Conservation (phyloP, 2,113 vertebrate species). For the Corythornis vintsioides region DNA sequence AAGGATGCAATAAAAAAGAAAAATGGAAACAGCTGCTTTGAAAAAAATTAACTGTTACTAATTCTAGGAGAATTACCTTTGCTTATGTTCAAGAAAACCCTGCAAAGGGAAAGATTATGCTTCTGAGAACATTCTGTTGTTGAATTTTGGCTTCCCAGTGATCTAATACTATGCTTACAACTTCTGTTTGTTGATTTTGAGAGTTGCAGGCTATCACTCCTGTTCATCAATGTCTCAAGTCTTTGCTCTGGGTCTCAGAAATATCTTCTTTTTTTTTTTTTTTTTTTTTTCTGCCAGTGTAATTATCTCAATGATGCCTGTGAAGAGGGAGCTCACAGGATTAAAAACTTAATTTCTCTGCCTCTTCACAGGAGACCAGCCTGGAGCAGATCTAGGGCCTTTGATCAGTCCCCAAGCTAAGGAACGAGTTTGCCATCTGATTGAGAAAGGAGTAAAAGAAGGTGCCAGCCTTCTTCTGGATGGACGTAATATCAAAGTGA, state of each 20-base stretch:
- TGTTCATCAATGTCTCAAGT: background rate
- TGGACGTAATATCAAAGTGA: slow-evolving; percentile 88
- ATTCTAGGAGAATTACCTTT: background rate
- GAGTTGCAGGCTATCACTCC: background rate
- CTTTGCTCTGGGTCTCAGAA: background rate
- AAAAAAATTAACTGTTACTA: background rate
- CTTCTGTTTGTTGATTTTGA: background rate
- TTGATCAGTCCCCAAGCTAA: slow-evolving; percentile 91
- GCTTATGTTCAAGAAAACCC: background rate
- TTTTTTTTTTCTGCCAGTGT: background rate
- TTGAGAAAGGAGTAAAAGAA: slow-evolving; percentile 90
- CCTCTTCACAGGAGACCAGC: slow-evolving; percentile 88
- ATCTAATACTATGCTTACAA: background rate
- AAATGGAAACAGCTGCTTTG: background rate
- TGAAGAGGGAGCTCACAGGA: background rate
- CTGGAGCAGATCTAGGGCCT: slow-evolving; percentile 93
- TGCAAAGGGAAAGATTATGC: background rate
- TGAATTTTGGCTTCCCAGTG: background rate
- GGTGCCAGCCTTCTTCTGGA: slow-evolving; percentile 91
- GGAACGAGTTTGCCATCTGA: slow-evolving; percentile 86
- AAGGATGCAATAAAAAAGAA: background rate
- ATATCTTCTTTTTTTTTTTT: background rate
- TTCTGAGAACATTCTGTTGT: background rate
- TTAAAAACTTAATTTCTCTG: background rate
- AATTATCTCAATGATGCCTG: background rate